Base-by-base conservation (phyloP, 2,888 invertebrate species). In the Tenthredo notha region DNA sequence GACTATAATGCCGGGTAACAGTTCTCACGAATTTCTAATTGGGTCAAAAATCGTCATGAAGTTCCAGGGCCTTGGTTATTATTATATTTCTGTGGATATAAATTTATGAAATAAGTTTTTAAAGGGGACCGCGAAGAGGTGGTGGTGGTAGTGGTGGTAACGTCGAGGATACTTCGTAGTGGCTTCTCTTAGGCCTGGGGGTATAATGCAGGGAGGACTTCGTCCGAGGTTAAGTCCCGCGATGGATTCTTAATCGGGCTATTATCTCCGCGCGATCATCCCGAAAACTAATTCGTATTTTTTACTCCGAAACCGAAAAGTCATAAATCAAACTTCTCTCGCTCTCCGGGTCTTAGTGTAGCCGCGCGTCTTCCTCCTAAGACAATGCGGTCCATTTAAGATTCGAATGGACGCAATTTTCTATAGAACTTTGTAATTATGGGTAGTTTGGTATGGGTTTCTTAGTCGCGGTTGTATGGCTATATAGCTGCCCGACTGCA, bases 371-470 rank as follows among this genome's bases (percentile, higher is more conserved):
- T 82, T 84, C 83, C 77, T 86, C 80, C 85, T 85, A 87, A 92
- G 91, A 92, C 92, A 92, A 92, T 92, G 90, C 89, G 89, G 90
- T 90, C 92, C 92, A 92, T 93, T 92, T 92, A 92, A 92, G 90
- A 92, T 93, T 92, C 92, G 92, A 92, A 93, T 93, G 92, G 90
- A 92, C 92, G 92, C 92, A 93, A 93, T 93, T 93, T 93, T 92
- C 93, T 92, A 93, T 92, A 90, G 93, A 92, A 92, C 92, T 93
- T 92, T 90, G 92, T 93, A 93, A 93, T 93, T 93, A 93, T 92
- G 91, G 93, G 93, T 90, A 92, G 93, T 93, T 93, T 92, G 91
- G 91, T 92, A 92, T 88, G 89, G 90, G 83, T 83, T 83, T 83
- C 33, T 83, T 67, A n/a, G 65, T 83, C 67, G 83, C 65, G 21